A percentile compares a stretch with the other conserved stretches of the same genome.
Evolutionary conservation across 1,140 invertebrate species (phyloP).

Genomic region (Neuroterus valhalla): DNA sequence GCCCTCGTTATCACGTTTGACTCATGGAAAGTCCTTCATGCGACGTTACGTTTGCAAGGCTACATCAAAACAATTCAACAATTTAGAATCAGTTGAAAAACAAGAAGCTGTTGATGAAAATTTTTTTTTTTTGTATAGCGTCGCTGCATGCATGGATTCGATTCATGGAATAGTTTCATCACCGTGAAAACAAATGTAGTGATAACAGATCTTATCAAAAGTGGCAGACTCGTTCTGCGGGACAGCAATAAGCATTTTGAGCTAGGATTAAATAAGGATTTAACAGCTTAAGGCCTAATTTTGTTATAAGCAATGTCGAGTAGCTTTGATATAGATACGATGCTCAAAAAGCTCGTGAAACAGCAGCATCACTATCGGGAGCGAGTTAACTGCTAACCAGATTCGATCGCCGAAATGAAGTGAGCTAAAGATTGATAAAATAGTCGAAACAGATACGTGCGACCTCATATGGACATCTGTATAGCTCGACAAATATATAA

Average conservation of each 20-base stretch:
- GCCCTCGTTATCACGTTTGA: conserved; percentile 53
- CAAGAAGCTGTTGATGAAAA: conserved; percentile 5
- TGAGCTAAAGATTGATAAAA: too few relatives aligned
- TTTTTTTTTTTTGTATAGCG: conserved; percentile 58
- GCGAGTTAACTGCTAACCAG: too few relatives aligned
- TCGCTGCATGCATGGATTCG: conserved; percentile 60
- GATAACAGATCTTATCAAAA: conserved; percentile 41
- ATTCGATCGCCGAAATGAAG: too few relatives aligned
- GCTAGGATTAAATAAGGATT: conserved; percentile 60
- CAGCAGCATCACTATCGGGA: too few relatives aligned
- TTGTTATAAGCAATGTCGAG: conserved; percentile 55
- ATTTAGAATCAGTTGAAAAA: conserved; percentile 5
- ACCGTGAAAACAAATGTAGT: conserved; percentile 54
- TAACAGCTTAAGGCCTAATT: conserved; percentile 54
- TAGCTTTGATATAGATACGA: too few relatives aligned
- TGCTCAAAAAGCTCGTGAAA: too few relatives aligned
- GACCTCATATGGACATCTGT: too few relatives aligned
- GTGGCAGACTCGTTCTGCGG: conserved; percentile 38
- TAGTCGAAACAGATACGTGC: too few relatives aligned
- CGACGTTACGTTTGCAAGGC: conserved; percentile 64
- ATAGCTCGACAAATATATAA: too few relatives aligned
- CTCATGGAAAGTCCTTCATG: conserved; percentile 58
- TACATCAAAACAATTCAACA: conserved; percentile 55
- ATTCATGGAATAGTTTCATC: conserved; percentile 57
- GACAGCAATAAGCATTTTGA: conserved; percentile 45